Evolutionary conservation across 2,113 vertebrate species (phyloP), one percentile per base, ranked within the genome.

Genomic region (Scomber scombrus): DNA sequence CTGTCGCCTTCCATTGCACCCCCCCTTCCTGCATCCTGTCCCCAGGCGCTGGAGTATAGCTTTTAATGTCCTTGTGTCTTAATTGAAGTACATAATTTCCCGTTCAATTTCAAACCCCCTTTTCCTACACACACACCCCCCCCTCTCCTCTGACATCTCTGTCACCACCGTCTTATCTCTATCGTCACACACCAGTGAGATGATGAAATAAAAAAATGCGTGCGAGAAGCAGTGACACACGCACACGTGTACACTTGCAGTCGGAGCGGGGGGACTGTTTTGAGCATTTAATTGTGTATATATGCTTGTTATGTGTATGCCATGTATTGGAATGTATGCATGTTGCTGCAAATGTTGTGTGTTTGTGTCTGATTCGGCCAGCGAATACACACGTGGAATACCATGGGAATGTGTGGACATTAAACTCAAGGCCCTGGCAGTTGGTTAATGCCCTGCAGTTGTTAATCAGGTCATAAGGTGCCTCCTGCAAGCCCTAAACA

Each of bases 21-120:
- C 80, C 73, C 80, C 77, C 61, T 68, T 69, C 57, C 54, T 86
- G 71, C 88, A 81, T 88, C 68, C 80, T 89, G 63, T 86, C 92
- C 87, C 86, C 81, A 91, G 87, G 91, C 90, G 64, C 65, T 90
- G 78, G 73, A 89, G 77, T 90, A 86, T 85, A 80, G 90, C 91
- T 91, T 93, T 91, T 91, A 91, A 92, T 89, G 92, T 93, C 80
- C 93, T 84, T 62, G 16, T 82, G 88, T 92, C 91, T 93, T 93
- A 95, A 94, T 93, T 91, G 93, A 92, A 92, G 90, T 91, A 89
- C 89, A 93, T 94, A 82, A 94, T 94, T 94, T 90, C 88, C 91
- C 75, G 85, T 93, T 92, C 84, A 80, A 85, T 94, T 89, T 92
- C 71, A 78, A 74, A 71, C 74, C 65, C 74, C 64, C 40, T 12